These are phyloP conservation scores for Pygmarrhopalites habei DNA, from an alignment of 1,140 invertebrate species.

Conservation along the genomic window DNA sequence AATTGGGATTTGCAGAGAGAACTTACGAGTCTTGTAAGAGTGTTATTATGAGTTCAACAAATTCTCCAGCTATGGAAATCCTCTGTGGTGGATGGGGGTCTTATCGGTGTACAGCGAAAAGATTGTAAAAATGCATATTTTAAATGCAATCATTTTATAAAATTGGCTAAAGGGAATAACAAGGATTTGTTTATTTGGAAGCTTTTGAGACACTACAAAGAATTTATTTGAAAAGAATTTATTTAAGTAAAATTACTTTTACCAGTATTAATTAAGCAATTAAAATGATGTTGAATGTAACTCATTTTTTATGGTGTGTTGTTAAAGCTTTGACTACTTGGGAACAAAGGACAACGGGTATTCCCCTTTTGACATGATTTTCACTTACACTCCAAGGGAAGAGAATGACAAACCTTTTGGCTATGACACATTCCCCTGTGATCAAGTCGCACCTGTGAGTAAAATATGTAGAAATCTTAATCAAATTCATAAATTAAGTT, in stretches of 20 bases:
- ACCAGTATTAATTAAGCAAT: background rate
- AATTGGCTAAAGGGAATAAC: no score
- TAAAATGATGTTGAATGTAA: background rate
- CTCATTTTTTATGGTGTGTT: background rate
- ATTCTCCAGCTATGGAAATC: constrained; percentile 58
- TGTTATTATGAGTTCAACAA: constrained; percentile 54
- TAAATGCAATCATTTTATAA: background rate
- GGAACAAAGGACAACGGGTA: constrained; percentile 42
- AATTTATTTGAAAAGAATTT: no score
- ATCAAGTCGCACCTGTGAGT: constrained; percentile 17
- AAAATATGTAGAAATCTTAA: background rate
- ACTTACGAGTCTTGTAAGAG: constrained; percentile 60
- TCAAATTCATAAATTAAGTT: background rate
- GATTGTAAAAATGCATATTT: constrained; percentile 41
- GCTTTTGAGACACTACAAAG: no score
- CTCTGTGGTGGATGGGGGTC: constrained; percentile 58
- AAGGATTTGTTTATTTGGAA: no score
- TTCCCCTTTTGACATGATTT: constrained; percentile 47
- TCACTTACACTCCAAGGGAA: constrained; percentile 26
- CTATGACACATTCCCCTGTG: constrained; percentile 14
- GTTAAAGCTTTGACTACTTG: constrained; percentile 27
- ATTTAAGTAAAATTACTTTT: background rate
- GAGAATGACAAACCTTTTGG: constrained; percentile 26
- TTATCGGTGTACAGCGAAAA: constrained; percentile 51
- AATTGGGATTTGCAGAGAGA: constrained; percentile 53